Evolutionary conservation across 2,888 invertebrate species (phyloP).

Genomic region (Drosophila rellima): DNA sequence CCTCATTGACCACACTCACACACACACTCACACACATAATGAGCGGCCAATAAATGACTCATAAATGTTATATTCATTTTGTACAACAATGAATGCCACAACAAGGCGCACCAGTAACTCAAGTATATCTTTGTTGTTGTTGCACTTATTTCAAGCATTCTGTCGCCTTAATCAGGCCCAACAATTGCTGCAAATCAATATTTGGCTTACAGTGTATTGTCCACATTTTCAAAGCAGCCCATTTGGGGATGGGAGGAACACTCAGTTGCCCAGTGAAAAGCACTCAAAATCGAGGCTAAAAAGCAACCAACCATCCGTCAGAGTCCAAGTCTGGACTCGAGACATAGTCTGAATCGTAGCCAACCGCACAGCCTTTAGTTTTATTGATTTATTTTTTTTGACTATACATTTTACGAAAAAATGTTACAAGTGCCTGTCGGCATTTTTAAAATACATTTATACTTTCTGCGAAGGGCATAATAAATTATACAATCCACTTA

Average conservation of each 20-base stretch:
- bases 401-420: conserved; percentile 1
- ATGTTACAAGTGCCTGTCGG: conserved; percentile 52
- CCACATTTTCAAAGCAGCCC: conserved; percentile 41
- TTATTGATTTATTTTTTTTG: conserved; percentile 58
- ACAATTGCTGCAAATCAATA: conserved; percentile 66
- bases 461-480: conserved; percentile 5
- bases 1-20: not conserved
- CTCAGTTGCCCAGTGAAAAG: conserved; percentile 13
- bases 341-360: conserved; percentile 5
- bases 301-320: conserved; percentile 9
- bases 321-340: conserved; percentile 19
- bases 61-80: conserved; percentile 72
- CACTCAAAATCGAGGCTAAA: conserved; percentile 53
- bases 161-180: conserved; percentile 51
- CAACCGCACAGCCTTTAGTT: conserved; percentile 55
- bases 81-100: conserved; percentile 49
- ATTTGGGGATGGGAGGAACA: conserved; percentile 4
- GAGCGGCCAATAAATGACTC: conserved; percentile 64
- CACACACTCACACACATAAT: conserved; percentile 43
- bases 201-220: conserved; percentile 58
- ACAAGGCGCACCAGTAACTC: conserved; percentile 18
- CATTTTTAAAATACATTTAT: conserved; percentile 27
- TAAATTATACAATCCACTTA: conserved; percentile 22
- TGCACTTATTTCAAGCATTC: conserved; percentile 7
- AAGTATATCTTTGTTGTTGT: conserved; percentile 16